Percentiles rank a stretch among this genome's conserved stretches.
Evolutionary conservation across 2,888 invertebrate species (phyloP).

Genomic region (Stegophylla sp.): DNA sequence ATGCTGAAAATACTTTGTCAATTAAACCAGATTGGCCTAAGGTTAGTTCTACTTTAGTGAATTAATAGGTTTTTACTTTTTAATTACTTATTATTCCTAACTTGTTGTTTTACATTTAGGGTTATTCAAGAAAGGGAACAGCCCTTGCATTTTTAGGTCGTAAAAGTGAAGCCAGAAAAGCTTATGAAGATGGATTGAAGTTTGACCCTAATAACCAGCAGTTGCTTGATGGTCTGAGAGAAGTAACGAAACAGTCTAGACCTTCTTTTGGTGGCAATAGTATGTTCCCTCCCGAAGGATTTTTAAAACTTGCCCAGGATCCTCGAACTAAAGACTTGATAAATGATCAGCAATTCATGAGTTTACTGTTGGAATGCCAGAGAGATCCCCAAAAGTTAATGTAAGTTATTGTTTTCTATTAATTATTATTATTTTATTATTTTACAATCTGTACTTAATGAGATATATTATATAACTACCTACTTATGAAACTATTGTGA

Average conservation of each 20-base stretch:
- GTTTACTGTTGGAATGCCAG: conserved; percentile 67
- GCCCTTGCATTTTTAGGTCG: conserved; percentile 80
- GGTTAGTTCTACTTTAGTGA: conserved; percentile 58
- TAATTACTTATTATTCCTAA: background rate
- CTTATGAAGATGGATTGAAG: conserved; percentile 77
- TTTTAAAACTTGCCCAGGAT: conserved; percentile 72
- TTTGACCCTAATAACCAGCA: conserved; percentile 78
- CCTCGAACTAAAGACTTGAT: conserved; percentile 76
- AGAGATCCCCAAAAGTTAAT: conserved; percentile 62
- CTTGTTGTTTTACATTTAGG: conserved; percentile 64
- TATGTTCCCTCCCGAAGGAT: conserved; percentile 66
- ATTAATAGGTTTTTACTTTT: background rate
- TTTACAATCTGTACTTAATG: background rate
- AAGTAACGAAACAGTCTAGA: conserved; percentile 67
- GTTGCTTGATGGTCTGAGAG: conserved; percentile 73
- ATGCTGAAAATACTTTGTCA: conserved; percentile 83
- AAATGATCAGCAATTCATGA: conserved; percentile 77
- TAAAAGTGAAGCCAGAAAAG: conserved; percentile 76
- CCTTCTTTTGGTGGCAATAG: conserved; percentile 19
- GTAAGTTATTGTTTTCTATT: too few relatives aligned
- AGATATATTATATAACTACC: too few relatives aligned
- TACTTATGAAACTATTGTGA: too few relatives aligned
- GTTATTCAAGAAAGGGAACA: conserved; percentile 86
- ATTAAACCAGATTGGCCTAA: conserved; percentile 87
- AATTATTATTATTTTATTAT: conserved; percentile 3